A percentile compares a stretch with the other conserved stretches of the same genome.
These are phyloP conservation scores for Tipula confusa DNA, from an alignment of 2,888 invertebrate genomes.

Conservation along the genomic window DNA sequence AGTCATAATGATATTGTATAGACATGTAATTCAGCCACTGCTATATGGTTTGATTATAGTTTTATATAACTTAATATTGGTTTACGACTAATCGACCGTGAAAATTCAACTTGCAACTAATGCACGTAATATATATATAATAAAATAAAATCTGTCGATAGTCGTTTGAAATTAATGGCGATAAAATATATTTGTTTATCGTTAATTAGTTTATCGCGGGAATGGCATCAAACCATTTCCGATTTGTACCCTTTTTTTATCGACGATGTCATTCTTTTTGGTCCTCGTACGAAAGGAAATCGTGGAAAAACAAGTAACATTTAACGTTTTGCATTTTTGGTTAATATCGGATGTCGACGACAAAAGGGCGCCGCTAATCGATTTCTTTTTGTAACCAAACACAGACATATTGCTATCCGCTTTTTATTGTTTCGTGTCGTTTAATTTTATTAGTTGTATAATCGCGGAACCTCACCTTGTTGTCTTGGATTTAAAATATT, in stretches of 20 bases:
- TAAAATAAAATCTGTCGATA: neutral
- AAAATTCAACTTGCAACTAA: neutral
- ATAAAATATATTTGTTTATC: neutral
- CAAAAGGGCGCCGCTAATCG: slow-evolving; percentile 3
- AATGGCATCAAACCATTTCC: too few species aligned
- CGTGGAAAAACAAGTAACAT: neutral
- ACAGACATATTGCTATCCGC: neutral
- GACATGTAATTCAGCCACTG: neutral
- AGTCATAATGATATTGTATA: neutral
- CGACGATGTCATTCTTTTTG: neutral
- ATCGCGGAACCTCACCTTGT: neutral
- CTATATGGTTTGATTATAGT: neutral
- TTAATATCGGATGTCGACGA: neutral
- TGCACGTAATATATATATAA: neutral
- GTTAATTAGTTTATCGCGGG: neutral
- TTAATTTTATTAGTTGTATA: neutral
- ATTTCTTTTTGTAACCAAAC: neutral
- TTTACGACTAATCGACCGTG: neutral
- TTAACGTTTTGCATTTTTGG: neutral
- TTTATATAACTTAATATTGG: neutral
- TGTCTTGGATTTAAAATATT: neutral
- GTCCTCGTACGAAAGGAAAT: neutral
- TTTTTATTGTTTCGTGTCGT: neutral
- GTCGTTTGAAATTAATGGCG: neutral
- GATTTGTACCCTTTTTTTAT: neutral